Conservation (phyloP, 2,888 invertebrate genomes). For the Dynastes hyllus region DNA sequence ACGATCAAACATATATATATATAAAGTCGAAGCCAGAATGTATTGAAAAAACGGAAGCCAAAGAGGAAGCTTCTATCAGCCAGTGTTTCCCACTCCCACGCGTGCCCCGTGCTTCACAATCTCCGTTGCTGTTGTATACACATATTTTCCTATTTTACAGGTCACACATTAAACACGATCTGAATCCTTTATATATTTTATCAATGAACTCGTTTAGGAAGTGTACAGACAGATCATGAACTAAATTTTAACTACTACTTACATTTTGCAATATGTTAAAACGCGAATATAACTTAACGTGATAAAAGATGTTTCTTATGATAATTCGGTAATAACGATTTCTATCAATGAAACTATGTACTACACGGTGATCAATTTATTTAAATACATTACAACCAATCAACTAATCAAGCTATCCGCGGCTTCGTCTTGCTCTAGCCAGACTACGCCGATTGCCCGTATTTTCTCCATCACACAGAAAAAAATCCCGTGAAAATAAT, state of each 20-base stretch:
- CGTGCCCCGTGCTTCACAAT: slow-evolving; percentile 48
- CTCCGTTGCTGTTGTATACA: slow-evolving; percentile 14
- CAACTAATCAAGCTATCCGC: too few species aligned
- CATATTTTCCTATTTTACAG: slow-evolving; percentile 54
- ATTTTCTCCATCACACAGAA: too few species aligned
- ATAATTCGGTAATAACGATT: too few species aligned
- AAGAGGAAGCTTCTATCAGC: slow-evolving; percentile 51
- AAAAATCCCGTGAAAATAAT: too few species aligned
- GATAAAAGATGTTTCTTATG: too few species aligned
- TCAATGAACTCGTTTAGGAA: slow-evolving; percentile 39
- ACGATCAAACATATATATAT: slow-evolving; percentile 17
- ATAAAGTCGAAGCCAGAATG: not conserved
- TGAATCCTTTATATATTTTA: slow-evolving; percentile 49
- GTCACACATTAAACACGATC: slow-evolving; percentile 43
- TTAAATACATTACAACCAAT: too few species aligned
- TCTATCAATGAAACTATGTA: too few species aligned
- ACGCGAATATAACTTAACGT: too few species aligned
- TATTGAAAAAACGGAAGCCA: slow-evolving; percentile 49
- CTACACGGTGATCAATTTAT: too few species aligned
- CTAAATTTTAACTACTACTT: not conserved
- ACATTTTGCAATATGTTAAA: too few species aligned
- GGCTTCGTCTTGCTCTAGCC: too few species aligned
- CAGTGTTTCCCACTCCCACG: slow-evolving; percentile 52
- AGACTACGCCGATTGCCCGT: too few species aligned
- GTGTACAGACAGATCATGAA: slow-evolving; percentile 32